Percentiles rank a stretch among this genome's conserved stretches.
These are phyloP conservation scores for Galagoides demidoff DNA, from an alignment of 2,797 vertebrate genomes.

Conservation along the genomic window DNA sequence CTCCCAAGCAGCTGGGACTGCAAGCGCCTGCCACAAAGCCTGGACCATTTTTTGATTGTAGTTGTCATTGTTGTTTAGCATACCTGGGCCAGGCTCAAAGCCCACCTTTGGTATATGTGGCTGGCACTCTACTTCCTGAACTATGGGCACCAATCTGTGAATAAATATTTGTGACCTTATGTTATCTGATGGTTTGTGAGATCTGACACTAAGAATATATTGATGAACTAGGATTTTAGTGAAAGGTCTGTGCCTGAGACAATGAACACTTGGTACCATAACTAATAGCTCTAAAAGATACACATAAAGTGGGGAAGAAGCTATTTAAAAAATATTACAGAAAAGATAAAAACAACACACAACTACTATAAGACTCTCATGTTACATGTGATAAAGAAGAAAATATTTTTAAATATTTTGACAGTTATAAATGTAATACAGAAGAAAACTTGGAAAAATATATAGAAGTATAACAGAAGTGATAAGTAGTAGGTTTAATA, in stretches of 20 bases:
- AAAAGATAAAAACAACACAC: neutral
- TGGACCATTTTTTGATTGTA: too few species aligned
- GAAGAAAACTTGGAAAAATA: neutral
- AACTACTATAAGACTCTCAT: neutral
- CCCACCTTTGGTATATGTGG: too few species aligned
- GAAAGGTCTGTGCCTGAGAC: neutral
- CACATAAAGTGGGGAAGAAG: neutral
- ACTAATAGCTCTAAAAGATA: neutral
- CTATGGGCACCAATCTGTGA: too few species aligned
- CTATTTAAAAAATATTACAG: neutral
- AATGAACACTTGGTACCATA: neutral
- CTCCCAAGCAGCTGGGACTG: too few species aligned
- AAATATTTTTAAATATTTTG: neutral
- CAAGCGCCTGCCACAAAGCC: too few species aligned
- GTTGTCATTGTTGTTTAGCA: too few species aligned
- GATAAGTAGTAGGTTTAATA: neutral
- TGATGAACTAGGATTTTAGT: neutral
- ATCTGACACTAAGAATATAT: neutral
- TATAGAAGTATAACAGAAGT: neutral
- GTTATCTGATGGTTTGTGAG: neutral
- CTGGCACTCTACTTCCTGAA: too few species aligned
- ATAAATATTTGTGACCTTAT: too few species aligned
- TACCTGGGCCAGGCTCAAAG: too few species aligned
- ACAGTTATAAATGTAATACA: neutral
- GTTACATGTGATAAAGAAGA: neutral